Conservation (phyloP, 1,140 invertebrate species). For the Ostrea edulis region DNA sequence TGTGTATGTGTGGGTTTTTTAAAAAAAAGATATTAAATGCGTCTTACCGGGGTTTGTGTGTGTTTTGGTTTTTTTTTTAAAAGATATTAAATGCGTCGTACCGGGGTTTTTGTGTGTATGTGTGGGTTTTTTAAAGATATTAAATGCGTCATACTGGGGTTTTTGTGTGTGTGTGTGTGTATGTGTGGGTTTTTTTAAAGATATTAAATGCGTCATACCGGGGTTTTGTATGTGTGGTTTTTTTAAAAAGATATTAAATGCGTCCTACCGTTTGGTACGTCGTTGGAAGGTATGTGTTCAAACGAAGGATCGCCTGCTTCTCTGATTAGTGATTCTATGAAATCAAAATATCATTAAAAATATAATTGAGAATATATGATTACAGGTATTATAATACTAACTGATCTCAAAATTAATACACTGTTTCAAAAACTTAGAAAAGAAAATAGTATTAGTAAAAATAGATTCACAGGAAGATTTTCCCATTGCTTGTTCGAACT, state of each 20-base stretch:
- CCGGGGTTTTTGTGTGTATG: too few species aligned
- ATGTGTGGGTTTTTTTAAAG: neutral
- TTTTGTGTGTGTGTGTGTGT: too few species aligned
- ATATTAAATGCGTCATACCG: neutral
- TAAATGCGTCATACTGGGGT: neutral
- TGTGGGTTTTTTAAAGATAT: neutral
- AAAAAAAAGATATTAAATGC: too few species aligned
- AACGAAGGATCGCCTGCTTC: neutral
- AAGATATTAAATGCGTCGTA: neutral
- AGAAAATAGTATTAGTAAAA: neutral
- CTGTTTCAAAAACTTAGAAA: neutral
- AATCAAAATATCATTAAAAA: neutral
- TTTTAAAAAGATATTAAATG: neutral
- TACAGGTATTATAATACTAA: too few species aligned
- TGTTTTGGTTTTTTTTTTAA: neutral
- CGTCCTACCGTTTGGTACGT: neutral
- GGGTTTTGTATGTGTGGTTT: too few species aligned
- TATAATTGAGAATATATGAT: neutral
- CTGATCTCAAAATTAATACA: neutral
- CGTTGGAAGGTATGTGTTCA: conserved; percentile 11
- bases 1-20: too few species aligned
- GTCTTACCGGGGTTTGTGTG: too few species aligned
- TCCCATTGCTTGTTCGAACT: neutral
- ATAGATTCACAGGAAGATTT: conserved; percentile 22
- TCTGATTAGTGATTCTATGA: neutral